Base-by-base conservation (phyloP, 2,888 invertebrate genomes). In the Caradrina clavipalpis region DNA sequence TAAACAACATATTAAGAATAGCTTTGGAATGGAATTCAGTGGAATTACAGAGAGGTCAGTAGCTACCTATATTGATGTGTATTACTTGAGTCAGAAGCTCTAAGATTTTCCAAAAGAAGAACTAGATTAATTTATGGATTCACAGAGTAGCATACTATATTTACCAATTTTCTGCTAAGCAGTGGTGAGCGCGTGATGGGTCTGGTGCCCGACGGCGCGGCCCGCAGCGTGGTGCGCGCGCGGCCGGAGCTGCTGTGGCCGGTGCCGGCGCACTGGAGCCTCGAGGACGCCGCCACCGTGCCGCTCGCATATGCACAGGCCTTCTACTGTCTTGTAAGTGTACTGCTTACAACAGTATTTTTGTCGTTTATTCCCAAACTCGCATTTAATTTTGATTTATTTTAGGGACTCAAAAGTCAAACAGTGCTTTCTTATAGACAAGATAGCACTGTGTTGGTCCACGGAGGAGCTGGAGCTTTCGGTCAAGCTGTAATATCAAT, bases 271-370 rank as follows among this genome's bases (percentile, higher is more conserved):
- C 86, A 94, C 21, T 98, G 98, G 97, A 95, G 95, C 2, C 88
- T 98, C 39, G 96, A 97, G 86, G 97, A 98, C 71, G 98, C 97
- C 7, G 97, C 97, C 13, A 97, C 98, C 0, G 96, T 98, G 0
- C 98, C 98, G 0, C 97, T 98, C 53, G 97, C 98, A 0, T 98
- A 98, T 83, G 93, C 93, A n/a, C 96, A 97, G 0, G 96, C 96
- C 0, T 96, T 89, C 62, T 92, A 92, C 69, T 88, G 89, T 45
- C 81, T 91, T 1, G 78, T 78, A 53, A 74, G 79, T 69, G 15
- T 15, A 11, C 13, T 13, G 13, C 39, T 39, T 39, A 39, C 39
- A 11, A 39, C 11, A 39, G 13, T 39, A 39, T 39, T 39, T 13
- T 13, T 39, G 39, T 13, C 39, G 39, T 13, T 39, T 39, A 39